These are phyloP conservation scores for Lepidochitona cinerea DNA, from an alignment of 2,888 invertebrate species.

Conservation along the genomic window DNA sequence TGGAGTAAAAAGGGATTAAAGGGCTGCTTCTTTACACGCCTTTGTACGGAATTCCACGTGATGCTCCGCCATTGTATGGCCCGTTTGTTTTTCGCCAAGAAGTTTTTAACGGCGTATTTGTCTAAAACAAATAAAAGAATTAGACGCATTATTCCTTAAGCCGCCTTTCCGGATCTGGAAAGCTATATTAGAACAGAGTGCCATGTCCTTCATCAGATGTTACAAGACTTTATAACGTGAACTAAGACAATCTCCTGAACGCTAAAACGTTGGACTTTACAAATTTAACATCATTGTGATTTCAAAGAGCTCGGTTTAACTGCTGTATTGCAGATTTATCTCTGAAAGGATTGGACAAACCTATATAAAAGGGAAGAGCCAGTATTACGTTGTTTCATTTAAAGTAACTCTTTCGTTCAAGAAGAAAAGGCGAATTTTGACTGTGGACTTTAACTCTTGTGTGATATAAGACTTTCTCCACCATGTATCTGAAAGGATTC, in stretches of 20 bases:
- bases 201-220: neutral
- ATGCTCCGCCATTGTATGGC: neutral
- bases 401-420: too few relatives aligned
- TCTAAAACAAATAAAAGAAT: neutral
- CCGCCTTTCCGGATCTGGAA: neutral
- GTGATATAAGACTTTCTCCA: too few relatives aligned
- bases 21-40: neutral
- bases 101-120: neutral
- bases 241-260: neutral
- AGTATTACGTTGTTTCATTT: neutral
- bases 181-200: neutral
- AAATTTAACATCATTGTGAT: neutral
- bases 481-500: neutral
- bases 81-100: neutral
- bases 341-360: neutral
- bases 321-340: too few relatives aligned
- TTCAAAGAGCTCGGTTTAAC: too few relatives aligned
- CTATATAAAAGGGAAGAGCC: neutral
- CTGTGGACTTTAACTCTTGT: neutral
- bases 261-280: neutral
- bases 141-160: neutral
- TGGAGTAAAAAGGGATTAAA: neutral
- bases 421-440: too few relatives aligned
- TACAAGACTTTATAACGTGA: neutral
- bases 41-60: conserved; percentile 2